Evolutionary conservation across 2,797 vertebrate genomes (phyloP).

Genomic region (Arctocebus calabarensis): DNA sequence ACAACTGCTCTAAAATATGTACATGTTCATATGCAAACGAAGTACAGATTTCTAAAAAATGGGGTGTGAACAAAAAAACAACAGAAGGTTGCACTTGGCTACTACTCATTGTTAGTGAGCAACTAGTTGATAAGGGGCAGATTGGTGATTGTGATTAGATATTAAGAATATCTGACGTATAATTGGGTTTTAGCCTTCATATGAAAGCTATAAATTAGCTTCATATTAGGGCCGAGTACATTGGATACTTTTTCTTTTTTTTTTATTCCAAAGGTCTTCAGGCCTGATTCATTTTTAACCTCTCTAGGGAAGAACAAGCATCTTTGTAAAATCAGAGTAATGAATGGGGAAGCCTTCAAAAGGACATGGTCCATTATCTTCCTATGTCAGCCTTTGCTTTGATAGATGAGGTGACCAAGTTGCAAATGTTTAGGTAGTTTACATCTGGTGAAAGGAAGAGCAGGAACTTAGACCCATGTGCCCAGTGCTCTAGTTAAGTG

Average conservation of each 20-base stretch:
- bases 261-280: not conserved
- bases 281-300: not conserved
- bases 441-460: not conserved
- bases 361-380: constrained; percentile 28
- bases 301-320: not conserved
- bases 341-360: not conserved
- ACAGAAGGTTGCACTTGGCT: not conserved
- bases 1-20: not conserved
- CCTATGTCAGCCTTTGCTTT: constrained; percentile 53
- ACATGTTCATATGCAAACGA: not conserved
- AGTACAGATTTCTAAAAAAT: not conserved
- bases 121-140: not conserved
- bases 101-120: not conserved
- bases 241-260: too few relatives aligned
- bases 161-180: not conserved
- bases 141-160: not conserved
- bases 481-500: not conserved
- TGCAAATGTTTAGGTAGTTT: not conserved
- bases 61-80: not conserved
- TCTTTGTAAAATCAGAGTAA: constrained; percentile 56
- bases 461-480: not conserved
- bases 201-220: too few relatives aligned
- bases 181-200: too few relatives aligned
- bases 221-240: too few relatives aligned
- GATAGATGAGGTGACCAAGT: constrained; percentile 21